Evolutionary conservation across 1,140 invertebrate species (phyloP).

Genomic region (Sarcophaga bullata): DNA sequence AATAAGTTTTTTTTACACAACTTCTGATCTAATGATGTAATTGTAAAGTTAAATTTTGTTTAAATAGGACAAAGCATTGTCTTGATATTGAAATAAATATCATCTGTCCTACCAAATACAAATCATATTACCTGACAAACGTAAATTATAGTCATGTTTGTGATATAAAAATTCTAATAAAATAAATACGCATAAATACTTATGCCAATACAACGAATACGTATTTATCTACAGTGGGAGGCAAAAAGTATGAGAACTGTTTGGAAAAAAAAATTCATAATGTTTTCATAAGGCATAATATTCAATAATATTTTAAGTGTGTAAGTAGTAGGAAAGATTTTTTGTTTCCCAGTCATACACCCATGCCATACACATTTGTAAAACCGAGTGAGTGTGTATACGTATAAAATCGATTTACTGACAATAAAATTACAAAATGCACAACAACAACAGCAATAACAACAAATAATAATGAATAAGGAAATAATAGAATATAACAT

Average conservation of each 20-base stretch:
- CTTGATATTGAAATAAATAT: background rate
- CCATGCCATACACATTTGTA: background rate
- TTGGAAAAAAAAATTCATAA: too few species aligned
- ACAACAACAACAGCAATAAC: background rate
- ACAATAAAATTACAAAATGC: conserved; percentile 1
- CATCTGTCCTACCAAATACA: conserved; percentile 1
- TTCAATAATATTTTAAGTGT: too few species aligned
- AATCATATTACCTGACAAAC: conserved; percentile 38
- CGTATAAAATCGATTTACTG: conserved; percentile 32
- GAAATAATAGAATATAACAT: conserved; percentile 19
- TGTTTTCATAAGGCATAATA: too few species aligned
- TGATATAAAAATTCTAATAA: too few species aligned
- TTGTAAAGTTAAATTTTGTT: too few species aligned
- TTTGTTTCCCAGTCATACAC: background rate
- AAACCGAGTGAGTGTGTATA: background rate
- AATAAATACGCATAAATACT: background rate
- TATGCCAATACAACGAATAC: background rate
- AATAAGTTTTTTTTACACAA: too few species aligned
- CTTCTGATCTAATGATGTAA: too few species aligned
- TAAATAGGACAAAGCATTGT: background rate
- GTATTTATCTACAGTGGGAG: background rate
- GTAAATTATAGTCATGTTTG: conserved; percentile 10
- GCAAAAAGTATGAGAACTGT: background rate
- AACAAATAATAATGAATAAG: background rate
- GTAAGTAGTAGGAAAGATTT: too few species aligned